Evolutionary conservation across 2,888 invertebrate genomes (phyloP), one percentile per base, ranked within the genome.

Genomic region (Baronia brevicornis): DNA sequence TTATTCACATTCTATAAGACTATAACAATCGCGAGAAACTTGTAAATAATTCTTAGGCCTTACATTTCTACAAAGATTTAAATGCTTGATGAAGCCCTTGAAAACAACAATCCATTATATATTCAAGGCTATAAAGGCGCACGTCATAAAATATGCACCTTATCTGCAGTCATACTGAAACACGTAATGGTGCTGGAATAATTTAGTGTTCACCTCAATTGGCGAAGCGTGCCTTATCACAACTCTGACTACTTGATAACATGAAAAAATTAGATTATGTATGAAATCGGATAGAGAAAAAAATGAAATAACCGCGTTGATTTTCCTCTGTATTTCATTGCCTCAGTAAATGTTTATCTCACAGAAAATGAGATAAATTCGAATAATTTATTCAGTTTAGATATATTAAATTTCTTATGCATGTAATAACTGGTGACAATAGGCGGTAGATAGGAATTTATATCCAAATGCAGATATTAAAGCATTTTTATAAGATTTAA

Each of bases 91-190:
- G 14, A 14, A 24, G 13, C 13, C 5, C 8, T 24, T 0, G 3
- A 24, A 13, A n/a, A 13, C 14, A 14, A 8, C 8, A 24, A 30
- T 10, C 23, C 18, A 17, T 30, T 15, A 12, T 30, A 27, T 33
- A 26, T 27, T 17, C 26, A 21, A 33, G 17, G 27, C 17, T 21
- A 11, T 11, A 33, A n/a, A n/a, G n/a, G n/a, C n/a, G n/a, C n/a
- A n/a, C n/a, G n/a, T 33, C 18, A 34, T 28, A 13, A 34, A 34
- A 34, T 34, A 34, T 28, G 22, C 28, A 34, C 28, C 28, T 28
- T 34, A 34, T 34, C 28, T 19, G 22, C 14, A 12, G 21, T 28
- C 33, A 28, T 18, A 24, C 28, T 19, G 28, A 13, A 34, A 28
- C 33, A 5, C 23, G 28, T 13, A 24, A 34, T 23, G 33, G 33